Base-by-base conservation (phyloP, 2,888 invertebrate species). In the Trichacis sp. region DNA sequence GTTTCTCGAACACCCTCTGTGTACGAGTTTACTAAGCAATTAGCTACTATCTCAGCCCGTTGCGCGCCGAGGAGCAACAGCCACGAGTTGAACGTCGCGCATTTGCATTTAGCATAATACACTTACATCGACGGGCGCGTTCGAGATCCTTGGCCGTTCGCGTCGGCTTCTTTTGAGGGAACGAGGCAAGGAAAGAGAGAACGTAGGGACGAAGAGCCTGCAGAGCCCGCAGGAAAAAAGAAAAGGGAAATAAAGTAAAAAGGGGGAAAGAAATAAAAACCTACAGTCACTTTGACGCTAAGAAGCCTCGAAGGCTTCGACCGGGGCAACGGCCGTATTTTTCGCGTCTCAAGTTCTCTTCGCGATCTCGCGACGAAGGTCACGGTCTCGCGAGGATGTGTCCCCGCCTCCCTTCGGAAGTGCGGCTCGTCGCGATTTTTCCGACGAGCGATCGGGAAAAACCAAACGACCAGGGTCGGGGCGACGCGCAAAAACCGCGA, bases 311-410 rank as follows among this genome's bases (percentile, higher is more conserved):
- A 62, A 62, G 68, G 64, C 68, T 58, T 59, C 63, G 60, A 49
- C 40, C 53, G 68, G 77, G 74, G 73, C 74, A 70, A 74, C 69
- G 76, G 55, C 72, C 62, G 54, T 49, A 74, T 76, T 76, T 74
- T 76, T 75, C 71, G 51, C 69, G 72, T 73, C 74, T 73, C 70
- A 68, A 69, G 69, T 59, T 69, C 64, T 65, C 70, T 65, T 71
- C 69, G 59, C 59, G 69, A 68, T 65, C 64, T 65, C 61, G 64
- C 62, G 54, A 69, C 80, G 80, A 80, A 80, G 78, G 80, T 80
- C 80, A 80, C 79, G 79, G 74, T 77, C 76, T 70, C 64, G 67
- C 74, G 73, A 77, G 77, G 76, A 80, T 80, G 70, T 69, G 8
- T 8, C 65, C 62, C 58, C 52, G 59, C 61, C 65, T 63, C 63